Evolutionary conservation across 2,888 invertebrate genomes (phyloP), one percentile per base, ranked within the genome.

Genomic region (Polyploca ridens): DNA sequence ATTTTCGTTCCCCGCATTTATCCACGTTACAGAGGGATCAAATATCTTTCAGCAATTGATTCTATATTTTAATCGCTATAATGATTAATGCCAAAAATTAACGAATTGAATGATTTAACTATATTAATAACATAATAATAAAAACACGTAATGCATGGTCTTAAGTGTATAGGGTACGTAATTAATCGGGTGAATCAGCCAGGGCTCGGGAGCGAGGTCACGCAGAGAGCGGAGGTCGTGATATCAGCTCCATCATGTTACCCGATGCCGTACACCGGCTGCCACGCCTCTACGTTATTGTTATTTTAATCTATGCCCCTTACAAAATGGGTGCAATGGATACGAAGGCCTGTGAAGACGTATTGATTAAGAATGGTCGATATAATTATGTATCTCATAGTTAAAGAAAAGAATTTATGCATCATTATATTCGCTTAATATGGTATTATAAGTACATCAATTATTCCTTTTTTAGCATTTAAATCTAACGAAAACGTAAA

Each of bases 211-310:
- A 86, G 85, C 87, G 81, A 86, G 86, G 86, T 77, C 86, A 71
- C 63, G 66, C 49, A 66, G 75, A 78, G 83, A 78, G 77, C 81
- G 82, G 81, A 82, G 83, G 80, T 84, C 84, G 78, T 79, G 78
- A 76, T 83, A 81, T 81, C 77, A 75, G 68, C 81, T 77, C 72
- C 79, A 85, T 83, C 83, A 77, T 76, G 76, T 74, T 76, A 71
- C 71, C 71, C 69, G 68, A 69, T 68, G 71, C 70, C 68, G 70
- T 65, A 64, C 71, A 61, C 60, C 66, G 54, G 54, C 70, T 58
- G 72, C 85, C 86, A 85, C 87, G 87, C 88, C 88, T 79, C 80
- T 77, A 63, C 71, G 74, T 86, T 85, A 85, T 86, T 87, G 85
- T 86, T 84, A 82, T 75, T 79, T 78, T 83, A 84, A 85, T 84